phyloP scores from a whole-genome alignment of 2,888 invertebrate genomes.

The Chaetoderma sp. region DNA sequence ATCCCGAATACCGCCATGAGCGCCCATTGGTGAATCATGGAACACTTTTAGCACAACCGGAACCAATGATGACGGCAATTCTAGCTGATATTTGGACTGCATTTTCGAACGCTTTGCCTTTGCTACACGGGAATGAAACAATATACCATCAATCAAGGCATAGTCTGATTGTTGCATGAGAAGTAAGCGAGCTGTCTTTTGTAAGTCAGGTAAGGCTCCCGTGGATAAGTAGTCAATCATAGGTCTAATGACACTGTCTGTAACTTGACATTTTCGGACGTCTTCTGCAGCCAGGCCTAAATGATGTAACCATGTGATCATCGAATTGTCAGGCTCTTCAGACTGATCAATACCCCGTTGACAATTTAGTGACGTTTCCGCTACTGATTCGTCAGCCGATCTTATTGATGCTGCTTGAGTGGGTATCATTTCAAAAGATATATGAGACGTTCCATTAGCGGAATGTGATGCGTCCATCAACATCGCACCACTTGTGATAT shows the following conservation, averaged over 20 bases:
- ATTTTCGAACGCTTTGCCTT: conserved; percentile 9
- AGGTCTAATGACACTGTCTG: conserved; percentile 16
- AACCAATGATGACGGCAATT: background rate
- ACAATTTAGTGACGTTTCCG: too few relatives aligned
- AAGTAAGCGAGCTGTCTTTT: conserved; percentile 23
- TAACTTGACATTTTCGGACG: conserved; percentile 15
- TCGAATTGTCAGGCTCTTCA: too few relatives aligned
- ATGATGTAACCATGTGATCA: background rate
- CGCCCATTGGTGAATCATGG: conserved; percentile 14
- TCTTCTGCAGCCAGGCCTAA: background rate
- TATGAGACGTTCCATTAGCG: too few relatives aligned
- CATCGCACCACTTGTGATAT: background rate
- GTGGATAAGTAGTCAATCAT: conserved; percentile 17
- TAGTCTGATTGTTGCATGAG: conserved; percentile 5
- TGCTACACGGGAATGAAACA: conserved; percentile 11
- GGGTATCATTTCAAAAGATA: too few relatives aligned
- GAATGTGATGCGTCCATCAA: background rate
- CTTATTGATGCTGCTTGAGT: too few relatives aligned
- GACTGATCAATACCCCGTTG: too few relatives aligned
- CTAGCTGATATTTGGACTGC: conserved; percentile 12
- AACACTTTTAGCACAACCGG: background rate
- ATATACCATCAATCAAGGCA: background rate
- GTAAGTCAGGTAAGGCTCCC: conserved; percentile 24
- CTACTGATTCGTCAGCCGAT: too few relatives aligned
- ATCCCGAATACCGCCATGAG: conserved; percentile 11